These are phyloP conservation scores for Panthera tigris DNA, from an alignment of 2,113 vertebrate genomes.

Conservation along the genomic window DNA sequence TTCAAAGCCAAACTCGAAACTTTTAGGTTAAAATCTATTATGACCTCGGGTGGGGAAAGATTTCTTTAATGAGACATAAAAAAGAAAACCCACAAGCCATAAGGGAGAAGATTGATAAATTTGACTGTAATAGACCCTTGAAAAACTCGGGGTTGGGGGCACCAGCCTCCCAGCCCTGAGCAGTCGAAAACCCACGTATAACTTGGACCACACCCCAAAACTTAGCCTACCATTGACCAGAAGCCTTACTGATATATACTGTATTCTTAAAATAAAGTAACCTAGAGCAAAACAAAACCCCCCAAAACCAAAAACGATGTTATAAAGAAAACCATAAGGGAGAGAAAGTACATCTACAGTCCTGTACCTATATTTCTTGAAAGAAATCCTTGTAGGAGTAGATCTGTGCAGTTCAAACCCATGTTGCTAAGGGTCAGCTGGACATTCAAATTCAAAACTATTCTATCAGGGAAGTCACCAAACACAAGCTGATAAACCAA, in stretches of 20 bases:
- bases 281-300: not conserved
- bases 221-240: not conserved
- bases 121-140: not conserved
- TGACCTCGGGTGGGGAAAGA: not conserved
- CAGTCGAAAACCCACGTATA: not conserved
- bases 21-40: not conserved
- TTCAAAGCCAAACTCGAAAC: not conserved
- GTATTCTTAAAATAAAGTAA: not conserved
- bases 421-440: not conserved
- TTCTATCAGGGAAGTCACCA: not conserved
- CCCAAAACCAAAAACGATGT: not conserved
- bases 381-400: not conserved
- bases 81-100: not conserved
- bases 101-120: not conserved
- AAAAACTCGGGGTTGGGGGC: not conserved
- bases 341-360: not conserved
- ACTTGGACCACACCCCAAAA: not conserved
- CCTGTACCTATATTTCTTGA: not conserved
- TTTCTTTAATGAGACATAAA: not conserved
- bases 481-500: not conserved
- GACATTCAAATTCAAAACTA: not conserved
- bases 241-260: not conserved
- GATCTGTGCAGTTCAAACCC: not conserved
- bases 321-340: not conserved
- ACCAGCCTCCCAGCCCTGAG: not conserved